These are phyloP conservation scores for Cottoperca gobio DNA, from an alignment of 2,797 vertebrate genomes.

Conservation along the genomic window DNA sequence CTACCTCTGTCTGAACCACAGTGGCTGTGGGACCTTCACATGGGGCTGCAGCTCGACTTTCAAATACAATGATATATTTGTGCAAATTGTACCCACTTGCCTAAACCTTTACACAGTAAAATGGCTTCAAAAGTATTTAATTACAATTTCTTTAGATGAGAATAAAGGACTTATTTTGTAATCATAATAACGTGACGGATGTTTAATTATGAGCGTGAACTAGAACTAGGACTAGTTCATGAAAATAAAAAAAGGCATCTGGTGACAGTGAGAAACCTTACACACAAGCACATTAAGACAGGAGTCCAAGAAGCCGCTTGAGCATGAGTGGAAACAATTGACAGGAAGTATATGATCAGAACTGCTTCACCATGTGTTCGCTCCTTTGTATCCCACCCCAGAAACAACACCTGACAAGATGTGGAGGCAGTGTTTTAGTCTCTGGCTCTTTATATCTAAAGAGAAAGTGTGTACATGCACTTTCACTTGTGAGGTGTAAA, in stretches of 20 bases:
- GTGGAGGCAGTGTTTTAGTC: background rate
- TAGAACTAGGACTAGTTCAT: slow-evolving; percentile 35
- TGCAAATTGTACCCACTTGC: slow-evolving; percentile 45
- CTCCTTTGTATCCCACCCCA: slow-evolving; percentile 14
- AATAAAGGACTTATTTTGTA: slow-evolving; percentile 50
- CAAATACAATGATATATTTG: slow-evolving; percentile 61
- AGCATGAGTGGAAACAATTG: slow-evolving; percentile 44
- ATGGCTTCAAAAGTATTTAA: slow-evolving; percentile 30
- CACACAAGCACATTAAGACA: slow-evolving; percentile 10
- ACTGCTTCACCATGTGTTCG: slow-evolving; percentile 31
- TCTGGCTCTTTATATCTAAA: background rate
- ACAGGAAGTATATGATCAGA: slow-evolving; percentile 48
- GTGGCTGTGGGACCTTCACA: slow-evolving; percentile 42
- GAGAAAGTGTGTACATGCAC: slow-evolving; percentile 18
- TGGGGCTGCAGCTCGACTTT: slow-evolving; percentile 53
- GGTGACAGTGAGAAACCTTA: slow-evolving; percentile 41
- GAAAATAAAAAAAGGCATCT: slow-evolving; percentile 55
- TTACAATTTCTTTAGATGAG: slow-evolving; percentile 41
- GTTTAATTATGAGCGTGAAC: slow-evolving; percentile 46
- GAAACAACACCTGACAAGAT: slow-evolving; percentile 18
- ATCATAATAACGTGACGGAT: slow-evolving; percentile 33
- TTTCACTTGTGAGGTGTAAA: slow-evolving; percentile 12
- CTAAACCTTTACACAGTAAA: slow-evolving; percentile 29
- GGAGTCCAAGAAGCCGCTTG: slow-evolving; percentile 21
- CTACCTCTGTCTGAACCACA: slow-evolving; percentile 61